A percentile compares a stretch with the other conserved stretches of the same genome.
phyloP scores from a whole-genome alignment of 2,113 vertebrate species.

The Pygoscelis antarcticus region DNA sequence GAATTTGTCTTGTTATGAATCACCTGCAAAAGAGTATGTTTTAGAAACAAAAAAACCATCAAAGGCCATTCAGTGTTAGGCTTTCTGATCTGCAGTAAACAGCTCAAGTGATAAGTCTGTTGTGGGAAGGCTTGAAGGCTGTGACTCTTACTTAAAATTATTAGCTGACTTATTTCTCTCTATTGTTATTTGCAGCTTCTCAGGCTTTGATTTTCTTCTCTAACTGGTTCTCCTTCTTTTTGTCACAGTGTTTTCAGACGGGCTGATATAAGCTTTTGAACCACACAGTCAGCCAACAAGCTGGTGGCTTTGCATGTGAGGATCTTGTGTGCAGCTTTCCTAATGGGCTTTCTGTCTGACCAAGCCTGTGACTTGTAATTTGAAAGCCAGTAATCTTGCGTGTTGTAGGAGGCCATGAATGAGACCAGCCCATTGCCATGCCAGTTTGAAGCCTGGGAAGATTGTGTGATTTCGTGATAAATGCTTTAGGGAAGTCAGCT shows the following conservation, averaged over 20 bases:
- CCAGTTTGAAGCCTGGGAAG: constrained; percentile 11
- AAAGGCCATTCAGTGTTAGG: constrained; percentile 12
- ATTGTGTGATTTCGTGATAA: not conserved
- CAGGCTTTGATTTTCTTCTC: constrained; percentile 63
- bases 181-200: constrained; percentile 61
- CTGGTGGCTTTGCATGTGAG: constrained; percentile 4
- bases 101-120: constrained; percentile 51
- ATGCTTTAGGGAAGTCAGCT: not conserved
- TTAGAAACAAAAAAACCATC: constrained; percentile 49
- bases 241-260: not conserved
- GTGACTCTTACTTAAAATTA: constrained; percentile 56
- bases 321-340: not conserved
- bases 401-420: not conserved
- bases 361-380: constrained; percentile 30
- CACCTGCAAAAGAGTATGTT: constrained; percentile 49
- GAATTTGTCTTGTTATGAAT: constrained; percentile 44
- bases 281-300: not conserved
- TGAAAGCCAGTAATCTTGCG: constrained; percentile 7
- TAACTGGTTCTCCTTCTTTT: constrained; percentile 51
- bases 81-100: constrained; percentile 46
- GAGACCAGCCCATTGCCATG: not conserved
- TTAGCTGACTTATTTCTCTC: constrained; percentile 52
- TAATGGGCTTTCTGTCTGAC: constrained; percentile 27
- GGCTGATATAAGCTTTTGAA: constrained; percentile 51
- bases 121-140: constrained; percentile 56